phyloP scores from a whole-genome alignment of 2,113 vertebrate species.

The Siphamia tubifer region DNA sequence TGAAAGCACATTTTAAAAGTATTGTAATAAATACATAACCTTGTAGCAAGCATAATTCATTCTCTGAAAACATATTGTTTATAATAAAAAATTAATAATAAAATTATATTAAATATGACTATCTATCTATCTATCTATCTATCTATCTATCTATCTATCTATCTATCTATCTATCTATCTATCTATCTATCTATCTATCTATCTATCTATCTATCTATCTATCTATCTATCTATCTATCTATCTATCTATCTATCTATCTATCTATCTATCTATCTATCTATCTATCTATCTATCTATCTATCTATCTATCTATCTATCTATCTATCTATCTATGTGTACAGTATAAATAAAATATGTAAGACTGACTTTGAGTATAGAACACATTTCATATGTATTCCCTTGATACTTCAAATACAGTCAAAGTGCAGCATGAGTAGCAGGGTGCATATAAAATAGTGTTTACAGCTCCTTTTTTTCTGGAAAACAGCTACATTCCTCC shows the following conservation, averaged over 20 bases:
- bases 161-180: not conserved
- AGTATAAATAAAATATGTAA: not conserved
- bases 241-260: too few relatives aligned
- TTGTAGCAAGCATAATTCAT: too few relatives aligned
- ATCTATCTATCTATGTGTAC: too few relatives aligned
- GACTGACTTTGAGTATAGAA: not conserved
- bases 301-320: too few relatives aligned
- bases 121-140: too few relatives aligned
- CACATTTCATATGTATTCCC: not conserved
- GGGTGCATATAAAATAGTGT: slow-evolving; percentile 37
- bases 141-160: not conserved
- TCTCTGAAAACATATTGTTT: too few relatives aligned
- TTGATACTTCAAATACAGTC: slow-evolving; percentile 5
- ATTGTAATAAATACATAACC: too few relatives aligned
- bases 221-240: too few relatives aligned
- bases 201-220: too few relatives aligned
- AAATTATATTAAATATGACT: too few relatives aligned
- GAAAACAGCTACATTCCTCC: not conserved
- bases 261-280: not conserved
- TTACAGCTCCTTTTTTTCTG: slow-evolving; percentile 2
- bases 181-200: not conserved
- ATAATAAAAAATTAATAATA: too few relatives aligned
- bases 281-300: not conserved
- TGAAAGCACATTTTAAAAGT: too few relatives aligned
- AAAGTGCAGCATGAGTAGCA: slow-evolving; percentile 9